Evolutionary conservation across 2,888 invertebrate genomes (phyloP).

Genomic region (Calameuta pallipes): DNA sequence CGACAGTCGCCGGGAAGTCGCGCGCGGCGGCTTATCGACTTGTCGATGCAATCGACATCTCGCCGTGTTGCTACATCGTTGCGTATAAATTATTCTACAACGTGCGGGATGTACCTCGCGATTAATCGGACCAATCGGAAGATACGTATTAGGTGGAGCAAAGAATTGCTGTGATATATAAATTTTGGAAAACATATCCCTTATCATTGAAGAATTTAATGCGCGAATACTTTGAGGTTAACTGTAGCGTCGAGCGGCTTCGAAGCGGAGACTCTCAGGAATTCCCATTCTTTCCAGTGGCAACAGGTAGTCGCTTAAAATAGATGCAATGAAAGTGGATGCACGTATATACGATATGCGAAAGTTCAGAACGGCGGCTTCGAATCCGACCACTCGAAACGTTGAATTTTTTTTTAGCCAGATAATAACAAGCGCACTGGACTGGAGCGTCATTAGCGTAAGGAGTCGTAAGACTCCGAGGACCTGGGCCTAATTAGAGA

Average conservation of each 20-base stretch:
- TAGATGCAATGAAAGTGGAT: not conserved
- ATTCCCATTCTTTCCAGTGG: not conserved
- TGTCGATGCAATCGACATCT: too few relatives aligned
- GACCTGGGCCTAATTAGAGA: constrained; percentile 27
- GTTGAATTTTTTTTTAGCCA: not conserved
- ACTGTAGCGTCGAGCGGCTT: not conserved
- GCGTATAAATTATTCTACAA: not conserved
- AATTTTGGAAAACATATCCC: not conserved
- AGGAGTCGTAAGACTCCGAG: constrained; percentile 6
- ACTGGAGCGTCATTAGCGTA: not conserved
- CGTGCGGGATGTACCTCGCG: not conserved
- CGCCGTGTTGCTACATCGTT: not conserved
- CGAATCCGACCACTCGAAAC: not conserved
- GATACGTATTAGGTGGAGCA: not conserved
- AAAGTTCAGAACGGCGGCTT: not conserved
- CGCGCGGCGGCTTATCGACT: not conserved
- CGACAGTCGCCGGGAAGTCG: not conserved
- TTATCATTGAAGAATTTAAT: not conserved
- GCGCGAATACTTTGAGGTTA: not conserved
- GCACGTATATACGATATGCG: not conserved
- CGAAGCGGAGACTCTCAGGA: not conserved
- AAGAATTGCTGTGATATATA: not conserved
- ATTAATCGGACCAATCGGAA: not conserved
- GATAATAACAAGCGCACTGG: not conserved
- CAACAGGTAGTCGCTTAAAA: not conserved